phyloP scores from a whole-genome alignment of 37 sponge, comb jelly and placozoan genomes.

The Aplysina aerophoba region DNA sequence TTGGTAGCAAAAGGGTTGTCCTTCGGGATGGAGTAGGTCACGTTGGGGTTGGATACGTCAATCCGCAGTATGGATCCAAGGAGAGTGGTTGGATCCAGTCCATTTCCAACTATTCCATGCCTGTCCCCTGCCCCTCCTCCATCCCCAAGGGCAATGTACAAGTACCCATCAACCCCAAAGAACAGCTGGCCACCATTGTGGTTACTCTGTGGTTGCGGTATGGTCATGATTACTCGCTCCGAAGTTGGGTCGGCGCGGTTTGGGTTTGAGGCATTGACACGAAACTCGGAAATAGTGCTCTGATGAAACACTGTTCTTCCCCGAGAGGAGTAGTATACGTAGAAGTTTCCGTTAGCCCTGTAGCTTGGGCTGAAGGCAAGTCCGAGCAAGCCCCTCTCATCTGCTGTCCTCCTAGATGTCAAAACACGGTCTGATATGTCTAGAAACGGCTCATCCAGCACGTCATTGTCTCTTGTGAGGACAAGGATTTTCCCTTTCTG shows the following conservation, averaged over 20 bases:
- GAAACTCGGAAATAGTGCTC: constrained; percentile 63
- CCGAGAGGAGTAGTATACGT: constrained; percentile 61
- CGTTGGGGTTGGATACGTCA: constrained; percentile 15
- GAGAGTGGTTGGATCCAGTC: constrained; percentile 42
- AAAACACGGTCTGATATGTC: constrained; percentile 52
- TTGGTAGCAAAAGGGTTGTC: constrained; percentile 71
- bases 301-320: constrained; percentile 7
- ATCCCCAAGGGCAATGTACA: constrained; percentile 74
- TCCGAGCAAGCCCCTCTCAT: constrained; percentile 81
- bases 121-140: constrained; percentile 76
- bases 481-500: constrained; percentile 70
- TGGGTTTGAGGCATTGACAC: neutral
- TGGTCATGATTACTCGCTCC: constrained; percentile 52
- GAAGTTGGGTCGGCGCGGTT: constrained; percentile 47
- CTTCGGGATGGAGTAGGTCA: constrained; percentile 65
- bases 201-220: constrained; percentile 64
- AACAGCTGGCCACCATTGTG: constrained; percentile 86
- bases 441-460: constrained; percentile 65
- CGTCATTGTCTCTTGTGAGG: constrained; percentile 22
- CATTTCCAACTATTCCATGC: constrained; percentile 67
- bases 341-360: constrained; percentile 53
- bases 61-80: constrained; percentile 31
- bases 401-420: constrained; percentile 41
- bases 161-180: constrained; percentile 65
- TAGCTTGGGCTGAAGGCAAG: constrained; percentile 77